Evolutionary conservation across 2,113 vertebrate genomes (phyloP).

Genomic region (Paramisgurnus dabryanus): DNA sequence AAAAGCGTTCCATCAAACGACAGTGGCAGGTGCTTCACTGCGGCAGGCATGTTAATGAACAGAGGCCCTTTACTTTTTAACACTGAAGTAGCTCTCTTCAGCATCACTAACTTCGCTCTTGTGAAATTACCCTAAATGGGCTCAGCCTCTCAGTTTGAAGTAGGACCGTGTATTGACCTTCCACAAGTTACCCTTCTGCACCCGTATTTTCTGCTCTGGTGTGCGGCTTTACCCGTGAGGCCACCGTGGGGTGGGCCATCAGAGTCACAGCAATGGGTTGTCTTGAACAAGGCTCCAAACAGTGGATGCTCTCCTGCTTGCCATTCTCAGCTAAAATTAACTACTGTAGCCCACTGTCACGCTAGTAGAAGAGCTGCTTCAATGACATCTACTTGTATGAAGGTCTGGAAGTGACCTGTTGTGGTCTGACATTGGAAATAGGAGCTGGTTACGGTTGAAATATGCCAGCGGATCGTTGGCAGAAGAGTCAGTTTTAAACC

Average conservation of each 20-base stretch:
- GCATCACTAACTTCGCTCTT: constrained; percentile 38
- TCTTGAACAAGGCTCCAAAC: background rate
- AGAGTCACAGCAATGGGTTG: background rate
- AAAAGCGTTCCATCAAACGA: constrained; percentile 52
- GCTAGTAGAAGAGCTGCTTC: background rate
- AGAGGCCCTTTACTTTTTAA: constrained; percentile 41
- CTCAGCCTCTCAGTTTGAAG: constrained; percentile 46
- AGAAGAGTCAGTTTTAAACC: background rate
- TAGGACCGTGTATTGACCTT: constrained; percentile 46
- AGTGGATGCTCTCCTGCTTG: constrained; percentile 2
- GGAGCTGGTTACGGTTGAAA: constrained; percentile 8
- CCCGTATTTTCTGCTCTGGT: background rate
- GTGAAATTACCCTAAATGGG: constrained; percentile 56
- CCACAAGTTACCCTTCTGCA: constrained; percentile 30
- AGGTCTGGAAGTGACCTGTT: background rate
- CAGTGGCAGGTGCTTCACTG: constrained; percentile 48
- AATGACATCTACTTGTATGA: constrained; percentile 2
- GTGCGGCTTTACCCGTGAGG: constrained; percentile 17
- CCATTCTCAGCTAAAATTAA: constrained; percentile 40
- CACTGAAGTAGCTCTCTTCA: constrained; percentile 47
- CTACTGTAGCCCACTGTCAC: constrained; percentile 11
- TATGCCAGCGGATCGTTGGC: background rate
- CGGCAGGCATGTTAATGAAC: constrained; percentile 54
- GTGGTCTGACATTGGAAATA: constrained; percentile 15
- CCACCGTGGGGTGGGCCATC: background rate